These are phyloP conservation scores for Brachycybe producta DNA, from an alignment of 2,888 invertebrate genomes.

Conservation along the genomic window DNA sequence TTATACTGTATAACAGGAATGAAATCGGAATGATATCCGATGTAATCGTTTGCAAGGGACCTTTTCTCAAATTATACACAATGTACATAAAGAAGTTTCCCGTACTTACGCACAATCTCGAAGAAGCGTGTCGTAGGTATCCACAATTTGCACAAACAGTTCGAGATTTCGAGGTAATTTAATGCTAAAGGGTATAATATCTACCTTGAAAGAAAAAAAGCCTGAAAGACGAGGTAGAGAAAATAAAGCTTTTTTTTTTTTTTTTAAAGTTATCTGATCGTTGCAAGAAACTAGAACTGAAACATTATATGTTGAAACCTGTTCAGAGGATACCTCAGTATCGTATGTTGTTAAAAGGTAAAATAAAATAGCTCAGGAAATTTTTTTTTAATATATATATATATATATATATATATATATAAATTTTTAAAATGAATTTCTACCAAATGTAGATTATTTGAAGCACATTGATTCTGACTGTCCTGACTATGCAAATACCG, in stretches of 20 bases:
- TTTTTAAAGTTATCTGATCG: conserved; percentile 25
- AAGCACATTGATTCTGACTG: conserved; percentile 39
- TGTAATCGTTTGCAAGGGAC: conserved; percentile 45
- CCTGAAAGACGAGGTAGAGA: too few species aligned
- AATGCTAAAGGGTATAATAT: too few species aligned
- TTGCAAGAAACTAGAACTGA: conserved; percentile 43
- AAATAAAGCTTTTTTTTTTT: not conserved
- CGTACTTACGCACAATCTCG: conserved; percentile 37
- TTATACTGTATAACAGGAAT: conserved; percentile 27
- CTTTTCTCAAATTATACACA: conserved; percentile 45
- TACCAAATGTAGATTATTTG: conserved; percentile 38
- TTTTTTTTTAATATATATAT: not conserved
- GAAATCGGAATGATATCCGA: conserved; percentile 39
- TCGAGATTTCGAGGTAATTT: conserved; percentile 38
- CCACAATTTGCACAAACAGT: conserved; percentile 38
- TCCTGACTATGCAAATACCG: conserved; percentile 45
- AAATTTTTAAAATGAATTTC: not conserved
- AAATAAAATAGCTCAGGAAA: not conserved
- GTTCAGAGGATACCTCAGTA: conserved; percentile 55
- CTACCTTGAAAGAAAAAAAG: too few species aligned
- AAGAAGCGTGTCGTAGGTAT: conserved; percentile 40
- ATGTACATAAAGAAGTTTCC: conserved; percentile 44
- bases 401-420: not conserved
- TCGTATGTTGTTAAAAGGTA: conserved; percentile 42
- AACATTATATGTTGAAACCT: conserved; percentile 53